A percentile compares a stretch with the other conserved stretches of the same genome.
Evolutionary conservation across 2,797 vertebrate genomes (phyloP).

Genomic region (Helostoma temminkii): DNA sequence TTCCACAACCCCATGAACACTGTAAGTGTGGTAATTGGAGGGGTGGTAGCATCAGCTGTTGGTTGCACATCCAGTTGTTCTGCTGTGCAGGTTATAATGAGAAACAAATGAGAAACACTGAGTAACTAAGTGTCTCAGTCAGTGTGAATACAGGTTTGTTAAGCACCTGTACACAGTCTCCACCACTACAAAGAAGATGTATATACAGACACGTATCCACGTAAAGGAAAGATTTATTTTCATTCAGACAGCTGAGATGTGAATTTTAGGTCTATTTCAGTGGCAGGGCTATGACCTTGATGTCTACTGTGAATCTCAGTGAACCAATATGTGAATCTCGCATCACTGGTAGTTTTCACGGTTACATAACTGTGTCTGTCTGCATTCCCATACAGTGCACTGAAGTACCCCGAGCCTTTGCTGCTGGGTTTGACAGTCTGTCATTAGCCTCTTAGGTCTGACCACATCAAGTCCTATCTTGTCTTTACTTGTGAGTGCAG

Average conservation of each 20-base stretch:
- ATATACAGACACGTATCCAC: not conserved
- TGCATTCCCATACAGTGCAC: slow-evolving; percentile 72
- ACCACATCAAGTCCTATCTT: slow-evolving; percentile 79
- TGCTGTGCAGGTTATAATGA: no score
- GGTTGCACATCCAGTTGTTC: no score
- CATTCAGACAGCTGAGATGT: not conserved
- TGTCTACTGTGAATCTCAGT: not conserved
- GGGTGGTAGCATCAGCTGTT: no score
- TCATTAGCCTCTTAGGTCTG: slow-evolving; percentile 76
- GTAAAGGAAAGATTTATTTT: not conserved
- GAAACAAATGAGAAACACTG: no score
- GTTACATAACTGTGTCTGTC: slow-evolving; percentile 72
- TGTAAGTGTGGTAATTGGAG: no score
- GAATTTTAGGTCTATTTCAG: not conserved
- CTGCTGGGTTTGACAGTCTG: slow-evolving; percentile 69
- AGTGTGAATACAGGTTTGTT: no score
- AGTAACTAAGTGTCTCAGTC: no score
- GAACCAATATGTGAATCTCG: not conserved
- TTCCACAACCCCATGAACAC: no score
- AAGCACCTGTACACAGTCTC: not conserved
- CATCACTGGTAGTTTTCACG: slow-evolving; percentile 51
- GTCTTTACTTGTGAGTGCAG: slow-evolving; percentile 62
- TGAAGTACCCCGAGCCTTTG: slow-evolving; percentile 69
- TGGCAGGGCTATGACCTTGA: not conserved
- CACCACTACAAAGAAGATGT: not conserved